Evolutionary conservation across 1,140 invertebrate species (phyloP).

Genomic region (Palaemon carinicauda): DNA sequence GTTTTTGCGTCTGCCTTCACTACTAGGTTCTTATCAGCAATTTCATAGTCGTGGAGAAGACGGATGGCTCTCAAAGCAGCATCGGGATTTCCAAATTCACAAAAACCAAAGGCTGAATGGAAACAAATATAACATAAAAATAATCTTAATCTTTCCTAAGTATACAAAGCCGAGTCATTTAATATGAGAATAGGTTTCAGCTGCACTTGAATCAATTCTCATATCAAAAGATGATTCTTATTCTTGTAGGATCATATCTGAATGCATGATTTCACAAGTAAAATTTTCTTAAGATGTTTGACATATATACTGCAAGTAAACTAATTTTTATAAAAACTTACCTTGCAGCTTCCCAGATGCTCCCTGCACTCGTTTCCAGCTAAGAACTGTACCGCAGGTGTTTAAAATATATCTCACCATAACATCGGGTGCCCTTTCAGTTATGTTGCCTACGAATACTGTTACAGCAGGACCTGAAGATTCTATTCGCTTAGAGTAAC

Average conservation of each 20-base stretch:
- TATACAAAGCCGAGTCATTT: no score
- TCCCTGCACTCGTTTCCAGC: slow-evolving; percentile 96
- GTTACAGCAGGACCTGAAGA: slow-evolving; percentile 87
- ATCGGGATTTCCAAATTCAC: slow-evolving; percentile 94
- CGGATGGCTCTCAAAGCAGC: slow-evolving; percentile 93
- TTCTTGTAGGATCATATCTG: no score
- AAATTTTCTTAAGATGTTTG: no score
- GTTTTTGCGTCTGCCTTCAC: slow-evolving; percentile 99
- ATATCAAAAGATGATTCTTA: no score
- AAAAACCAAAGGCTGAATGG: slow-evolving; percentile 91
- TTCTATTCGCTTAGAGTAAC: slow-evolving; percentile 57
- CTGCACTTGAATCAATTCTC: no score
- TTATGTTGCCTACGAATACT: slow-evolving; percentile 98
- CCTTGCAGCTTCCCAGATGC: slow-evolving; percentile 73
- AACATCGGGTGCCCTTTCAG: slow-evolving; percentile 91
- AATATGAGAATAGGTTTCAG: no score
- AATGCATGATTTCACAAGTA: no score
- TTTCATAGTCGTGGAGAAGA: slow-evolving; percentile 90
- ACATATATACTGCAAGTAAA: no score
- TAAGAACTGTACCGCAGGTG: slow-evolving; percentile 90
- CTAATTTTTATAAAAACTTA: slow-evolving; percentile 48
- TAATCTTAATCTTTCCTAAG: no score
- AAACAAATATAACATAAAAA: no score
- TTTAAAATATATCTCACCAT: slow-evolving; percentile 93
- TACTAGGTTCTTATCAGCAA: slow-evolving; percentile 92